Conservation (phyloP, 2,888 invertebrate genomes). For the Drosophila kokeensis region DNA sequence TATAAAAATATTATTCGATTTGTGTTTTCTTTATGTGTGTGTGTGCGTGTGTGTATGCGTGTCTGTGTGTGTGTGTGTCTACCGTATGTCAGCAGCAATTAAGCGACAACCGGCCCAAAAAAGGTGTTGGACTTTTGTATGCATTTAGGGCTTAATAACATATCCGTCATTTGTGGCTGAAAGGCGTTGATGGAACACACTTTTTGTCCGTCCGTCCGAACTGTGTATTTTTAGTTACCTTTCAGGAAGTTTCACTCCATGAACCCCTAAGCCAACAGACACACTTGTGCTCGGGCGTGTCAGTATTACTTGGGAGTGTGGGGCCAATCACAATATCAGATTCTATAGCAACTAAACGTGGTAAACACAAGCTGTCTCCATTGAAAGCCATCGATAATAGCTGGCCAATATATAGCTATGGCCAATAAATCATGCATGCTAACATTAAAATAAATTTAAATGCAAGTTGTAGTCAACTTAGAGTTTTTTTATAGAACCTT, state of each 20-base stretch:
- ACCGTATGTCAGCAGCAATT: slow-evolving; percentile 79
- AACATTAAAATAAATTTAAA: not conserved
- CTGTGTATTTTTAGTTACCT: slow-evolving; percentile 32
- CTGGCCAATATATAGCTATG: not conserved
- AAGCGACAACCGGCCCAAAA: slow-evolving; percentile 56
- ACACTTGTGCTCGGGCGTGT: slow-evolving; percentile 19
- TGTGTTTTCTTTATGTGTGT: slow-evolving; percentile 27
- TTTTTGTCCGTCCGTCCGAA: not conserved
- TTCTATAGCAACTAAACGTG: slow-evolving; percentile 22
- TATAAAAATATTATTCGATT: slow-evolving; percentile 81
- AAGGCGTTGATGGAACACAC: slow-evolving; percentile 40
- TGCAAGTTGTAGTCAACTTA: not conserved
- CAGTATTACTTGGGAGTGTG: not conserved
- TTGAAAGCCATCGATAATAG: not conserved
- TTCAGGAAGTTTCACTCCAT: slow-evolving; percentile 50
- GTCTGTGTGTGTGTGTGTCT: slow-evolving; percentile 38
- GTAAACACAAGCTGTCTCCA: not conserved
- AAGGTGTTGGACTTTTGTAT: slow-evolving; percentile 48
- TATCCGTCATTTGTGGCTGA: slow-evolving; percentile 40
- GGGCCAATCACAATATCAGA: slow-evolving; percentile 28
- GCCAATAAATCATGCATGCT: not conserved
- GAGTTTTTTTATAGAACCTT: not conserved
- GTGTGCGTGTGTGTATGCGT: slow-evolving; percentile 9
- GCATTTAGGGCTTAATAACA: slow-evolving; percentile 35
- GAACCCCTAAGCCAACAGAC: slow-evolving; percentile 17